Percentiles rank a stretch among this genome's conserved stretches.
Conservation (phyloP, 2,888 invertebrate species). For the Bombyx huttoni region DNA sequence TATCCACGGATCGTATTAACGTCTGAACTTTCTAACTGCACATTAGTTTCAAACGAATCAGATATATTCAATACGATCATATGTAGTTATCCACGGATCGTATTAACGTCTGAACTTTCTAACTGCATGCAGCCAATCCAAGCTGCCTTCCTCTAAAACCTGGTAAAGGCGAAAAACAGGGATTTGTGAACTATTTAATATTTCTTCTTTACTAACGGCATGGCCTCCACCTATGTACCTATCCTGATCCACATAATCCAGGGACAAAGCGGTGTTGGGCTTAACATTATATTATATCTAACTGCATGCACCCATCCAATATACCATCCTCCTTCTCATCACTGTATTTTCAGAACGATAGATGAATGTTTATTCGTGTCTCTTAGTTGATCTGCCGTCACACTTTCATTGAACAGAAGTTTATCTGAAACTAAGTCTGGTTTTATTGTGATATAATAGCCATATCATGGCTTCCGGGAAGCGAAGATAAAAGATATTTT, state of each 20-base stretch:
- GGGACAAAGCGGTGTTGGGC: slow-evolving; percentile 28
- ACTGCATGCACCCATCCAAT: slow-evolving; percentile 50
- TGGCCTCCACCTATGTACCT: slow-evolving; percentile 29
- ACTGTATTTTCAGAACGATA: slow-evolving; percentile 11
- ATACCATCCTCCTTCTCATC: slow-evolving; percentile 32
- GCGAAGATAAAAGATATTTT: slow-evolving; percentile 54
- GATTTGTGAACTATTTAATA: slow-evolving; percentile 29
- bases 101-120: slow-evolving; percentile 25
- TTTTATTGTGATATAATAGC: slow-evolving; percentile 49
- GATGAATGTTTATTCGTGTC: slow-evolving; percentile 1
- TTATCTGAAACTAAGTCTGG: slow-evolving; percentile 12
- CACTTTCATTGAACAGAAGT: slow-evolving; percentile 1
- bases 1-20: slow-evolving; percentile 29
- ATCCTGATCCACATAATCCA: slow-evolving; percentile 19
- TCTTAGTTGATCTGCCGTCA: slow-evolving; percentile 9
- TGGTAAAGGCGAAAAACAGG: slow-evolving; percentile 19
- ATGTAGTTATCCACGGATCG: slow-evolving; percentile 18
- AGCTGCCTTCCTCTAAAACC: slow-evolving; percentile 34
- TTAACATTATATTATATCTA: slow-evolving; percentile 29
- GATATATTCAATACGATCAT: background rate
- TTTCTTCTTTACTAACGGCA: slow-evolving; percentile 35
- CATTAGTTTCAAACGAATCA: too few relatives aligned
- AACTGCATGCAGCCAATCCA: slow-evolving; percentile 51
- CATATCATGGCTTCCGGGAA: slow-evolving; percentile 61
- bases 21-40: slow-evolving; percentile 35